A percentile compares a stretch with the other conserved stretches of the same genome.
Evolutionary conservation across 2,888 invertebrate species (phyloP).

Genomic region (Ephialtes manifestator): DNA sequence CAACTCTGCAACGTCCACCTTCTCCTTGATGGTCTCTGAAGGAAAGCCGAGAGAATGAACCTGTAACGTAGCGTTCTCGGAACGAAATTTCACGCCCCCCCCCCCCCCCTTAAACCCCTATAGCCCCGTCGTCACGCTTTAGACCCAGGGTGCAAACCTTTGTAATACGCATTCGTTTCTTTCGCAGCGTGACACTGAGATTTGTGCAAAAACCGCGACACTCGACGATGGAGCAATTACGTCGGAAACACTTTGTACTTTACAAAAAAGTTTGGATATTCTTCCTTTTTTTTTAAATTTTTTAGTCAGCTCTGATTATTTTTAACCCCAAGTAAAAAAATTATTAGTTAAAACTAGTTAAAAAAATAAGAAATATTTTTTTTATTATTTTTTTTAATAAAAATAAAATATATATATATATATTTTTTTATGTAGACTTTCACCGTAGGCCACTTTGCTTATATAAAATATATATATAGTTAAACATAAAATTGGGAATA

Average conservation of each 20-base stretch:
- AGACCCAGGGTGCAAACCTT: conserved; percentile 45
- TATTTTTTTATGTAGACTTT: too few species aligned
- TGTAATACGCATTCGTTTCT: conserved; percentile 38
- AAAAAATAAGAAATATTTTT: too few species aligned
- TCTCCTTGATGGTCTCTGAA: conserved; percentile 14
- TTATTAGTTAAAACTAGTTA: too few species aligned
- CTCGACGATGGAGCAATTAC: conserved; percentile 34
- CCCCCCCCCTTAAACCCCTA: background rate
- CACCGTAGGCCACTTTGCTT: too few species aligned
- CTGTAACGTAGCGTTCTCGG: conserved; percentile 49
- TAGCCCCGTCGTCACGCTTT: conserved; percentile 52
- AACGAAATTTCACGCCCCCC: conserved; percentile 64
- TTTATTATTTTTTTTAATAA: too few species aligned
- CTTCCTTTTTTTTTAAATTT: background rate
- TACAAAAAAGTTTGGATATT: conserved; percentile 1
- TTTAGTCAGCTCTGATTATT: too few species aligned
- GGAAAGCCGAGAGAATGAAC: conserved; percentile 40
- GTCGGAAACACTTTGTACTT: background rate
- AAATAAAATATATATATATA: too few species aligned
- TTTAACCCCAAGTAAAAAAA: too few species aligned
- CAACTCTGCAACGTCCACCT: conserved; percentile 36
- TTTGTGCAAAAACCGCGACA: conserved; percentile 23
- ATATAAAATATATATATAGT: too few species aligned
- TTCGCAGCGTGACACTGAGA: conserved; percentile 47
- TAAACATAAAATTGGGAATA: too few species aligned